phyloP scores from a whole-genome alignment of 1,140 invertebrate species.

The Mamestra configurata region DNA sequence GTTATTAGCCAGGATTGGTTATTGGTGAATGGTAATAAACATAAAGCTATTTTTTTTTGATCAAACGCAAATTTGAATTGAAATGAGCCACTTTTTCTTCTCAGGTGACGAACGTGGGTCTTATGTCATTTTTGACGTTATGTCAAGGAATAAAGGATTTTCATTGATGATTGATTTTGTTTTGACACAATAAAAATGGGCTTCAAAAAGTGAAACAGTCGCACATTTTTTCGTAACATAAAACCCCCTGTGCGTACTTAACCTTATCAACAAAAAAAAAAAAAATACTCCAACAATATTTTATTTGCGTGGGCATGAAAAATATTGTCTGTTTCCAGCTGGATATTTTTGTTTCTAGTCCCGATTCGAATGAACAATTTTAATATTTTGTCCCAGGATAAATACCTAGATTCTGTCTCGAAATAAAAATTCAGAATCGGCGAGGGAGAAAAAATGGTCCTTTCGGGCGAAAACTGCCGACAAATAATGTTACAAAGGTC shows the following conservation, averaged over 20 bases:
- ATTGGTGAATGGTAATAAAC: no score
- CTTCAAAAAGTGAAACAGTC: no score
- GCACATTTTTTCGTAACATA: no score
- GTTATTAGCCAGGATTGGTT: no score
- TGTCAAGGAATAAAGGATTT: no score
- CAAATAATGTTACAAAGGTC: conserved; percentile 13
- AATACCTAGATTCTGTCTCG: conserved; percentile 5
- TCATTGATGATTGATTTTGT: no score
- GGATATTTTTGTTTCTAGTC: not conserved
- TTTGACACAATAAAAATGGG: no score
- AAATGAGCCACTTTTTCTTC: no score
- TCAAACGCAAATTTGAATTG: no score
- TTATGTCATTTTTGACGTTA: no score
- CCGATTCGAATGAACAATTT: not conserved
- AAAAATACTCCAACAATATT: not conserved
- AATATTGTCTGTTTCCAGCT: not conserved
- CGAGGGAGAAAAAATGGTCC: not conserved
- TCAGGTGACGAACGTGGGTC: no score
- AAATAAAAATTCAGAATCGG: conserved; percentile 2
- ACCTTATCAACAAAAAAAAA: not conserved
- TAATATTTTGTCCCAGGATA: not conserved
- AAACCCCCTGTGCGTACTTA: not conserved
- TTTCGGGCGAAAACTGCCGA: conserved; percentile 2
- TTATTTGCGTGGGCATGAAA: not conserved
- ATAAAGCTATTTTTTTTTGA: no score